Evolutionary conservation across 2,888 invertebrate genomes (phyloP).

Genomic region (Heliconius hortense): DNA sequence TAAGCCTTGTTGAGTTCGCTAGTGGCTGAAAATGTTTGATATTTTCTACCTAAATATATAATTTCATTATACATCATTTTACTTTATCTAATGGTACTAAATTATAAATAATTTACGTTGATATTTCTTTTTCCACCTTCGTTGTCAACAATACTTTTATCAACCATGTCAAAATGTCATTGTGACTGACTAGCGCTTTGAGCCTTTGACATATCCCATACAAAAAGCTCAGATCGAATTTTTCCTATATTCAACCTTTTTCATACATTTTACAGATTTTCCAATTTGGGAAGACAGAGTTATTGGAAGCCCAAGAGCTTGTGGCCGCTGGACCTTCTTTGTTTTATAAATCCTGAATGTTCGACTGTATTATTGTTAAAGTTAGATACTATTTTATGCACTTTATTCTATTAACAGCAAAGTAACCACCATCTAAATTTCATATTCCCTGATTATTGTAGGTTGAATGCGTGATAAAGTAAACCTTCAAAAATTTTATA

Average conservation of each 20-base stretch:
- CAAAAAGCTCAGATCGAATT: background rate
- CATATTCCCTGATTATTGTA: too few relatives aligned
- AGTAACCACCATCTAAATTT: too few relatives aligned
- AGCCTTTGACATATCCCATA: background rate
- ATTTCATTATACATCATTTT: background rate
- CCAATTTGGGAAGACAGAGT: too few relatives aligned
- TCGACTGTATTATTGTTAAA: too few relatives aligned
- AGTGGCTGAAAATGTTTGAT: constrained; percentile 14
- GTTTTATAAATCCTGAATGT: too few relatives aligned
- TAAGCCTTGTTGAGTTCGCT: constrained; percentile 11
- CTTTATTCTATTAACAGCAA: too few relatives aligned
- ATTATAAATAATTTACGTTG: background rate
- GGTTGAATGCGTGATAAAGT: too few relatives aligned
- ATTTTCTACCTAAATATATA: background rate
- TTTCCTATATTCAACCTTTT: background rate
- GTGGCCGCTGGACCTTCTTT: too few relatives aligned
- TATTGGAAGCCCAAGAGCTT: too few relatives aligned
- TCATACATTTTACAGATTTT: background rate
- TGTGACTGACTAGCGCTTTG: background rate
- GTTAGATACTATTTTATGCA: too few relatives aligned
- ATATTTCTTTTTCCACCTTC: background rate
- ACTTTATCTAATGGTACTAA: background rate
- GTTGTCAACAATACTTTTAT: background rate
- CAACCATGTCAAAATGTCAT: background rate
- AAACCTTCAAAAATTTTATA: too few relatives aligned